These are phyloP conservation scores for Psophia crepitans DNA, from an alignment of 2,113 vertebrate species.

Conservation along the genomic window DNA sequence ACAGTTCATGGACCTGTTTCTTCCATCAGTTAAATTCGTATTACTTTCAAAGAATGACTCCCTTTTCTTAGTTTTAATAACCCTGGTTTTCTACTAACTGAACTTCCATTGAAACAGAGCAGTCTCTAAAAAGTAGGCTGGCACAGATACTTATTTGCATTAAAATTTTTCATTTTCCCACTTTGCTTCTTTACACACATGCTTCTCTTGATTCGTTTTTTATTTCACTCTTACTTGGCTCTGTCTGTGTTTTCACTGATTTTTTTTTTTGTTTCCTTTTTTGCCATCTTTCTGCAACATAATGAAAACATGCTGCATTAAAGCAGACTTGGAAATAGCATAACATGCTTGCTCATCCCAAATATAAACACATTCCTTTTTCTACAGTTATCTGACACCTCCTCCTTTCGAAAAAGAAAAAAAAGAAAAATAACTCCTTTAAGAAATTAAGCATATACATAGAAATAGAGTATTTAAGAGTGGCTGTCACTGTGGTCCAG, in stretches of 20 bases:
- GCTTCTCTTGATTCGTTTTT: background rate
- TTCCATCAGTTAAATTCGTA: constrained; percentile 27
- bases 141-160: constrained; percentile 8
- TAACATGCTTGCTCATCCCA: background rate
- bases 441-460: background rate
- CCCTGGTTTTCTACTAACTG: background rate
- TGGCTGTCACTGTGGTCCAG: background rate
- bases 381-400: background rate
- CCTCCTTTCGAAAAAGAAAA: background rate
- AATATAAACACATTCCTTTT: constrained; percentile 6
- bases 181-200: background rate
- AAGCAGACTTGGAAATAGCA: background rate
- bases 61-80: constrained; percentile 19
- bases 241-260: background rate
- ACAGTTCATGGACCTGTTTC: background rate
- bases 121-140: background rate
- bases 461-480: background rate
- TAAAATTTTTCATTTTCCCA: constrained; percentile 12
- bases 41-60: constrained; percentile 22
- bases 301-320: constrained; percentile 14
- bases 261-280: background rate
- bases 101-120: background rate
- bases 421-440: background rate
- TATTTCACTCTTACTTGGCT: background rate
- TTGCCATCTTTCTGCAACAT: background rate